Evolutionary conservation across 2,113 vertebrate genomes (phyloP), one percentile per base, ranked within the genome.

Genomic region (Nycticorax nycticorax): DNA sequence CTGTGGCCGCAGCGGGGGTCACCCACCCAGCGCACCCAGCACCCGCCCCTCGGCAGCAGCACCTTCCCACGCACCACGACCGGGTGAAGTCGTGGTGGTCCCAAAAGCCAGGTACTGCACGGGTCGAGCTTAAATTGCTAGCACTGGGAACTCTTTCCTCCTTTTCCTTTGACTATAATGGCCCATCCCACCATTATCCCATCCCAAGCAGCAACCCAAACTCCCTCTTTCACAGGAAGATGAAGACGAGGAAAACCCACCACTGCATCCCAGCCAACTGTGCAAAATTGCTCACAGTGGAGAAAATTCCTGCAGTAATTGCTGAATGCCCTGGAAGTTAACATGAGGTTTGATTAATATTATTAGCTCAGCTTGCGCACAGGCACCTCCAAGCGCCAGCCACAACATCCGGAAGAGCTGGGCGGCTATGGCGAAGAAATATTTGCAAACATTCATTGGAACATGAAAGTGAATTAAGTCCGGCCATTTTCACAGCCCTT

Each of bases 341-440:
- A 50, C 50, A 5, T 1, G 37, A 68, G 84, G 19, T 57, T 30
- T 73, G 80, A 85, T 63, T 52, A 86, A 37, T 56, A 75, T 62
- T 60, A 75, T 71, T 56, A 94, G 45, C 86, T 84, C 86, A 76
- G 77, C 63, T 66, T 84, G 81, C 2, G 0, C 76, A 32, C 28
- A 62, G 63, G 73, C 86, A 19, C 64, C 71, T 87, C 62, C 63
- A 50, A 71, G 74, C 84, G 60, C n/a, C 89, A 86, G 76, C 56
- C 71, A 71, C 76, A 69, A 45, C 62, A 52, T 39, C 81, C 55
- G 92, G 64, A 59, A 33, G 71, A 69, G 57, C 52, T 20, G 68
- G 52, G 86, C 47, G 86, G 80, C 73, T 35, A 23, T 11, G 13
- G 78, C 28, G n/a, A 57, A 66, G 69, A 60, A 47, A 14, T 33